Conservation (phyloP, 1,140 invertebrate genomes). For the Megalopta genalis region DNA sequence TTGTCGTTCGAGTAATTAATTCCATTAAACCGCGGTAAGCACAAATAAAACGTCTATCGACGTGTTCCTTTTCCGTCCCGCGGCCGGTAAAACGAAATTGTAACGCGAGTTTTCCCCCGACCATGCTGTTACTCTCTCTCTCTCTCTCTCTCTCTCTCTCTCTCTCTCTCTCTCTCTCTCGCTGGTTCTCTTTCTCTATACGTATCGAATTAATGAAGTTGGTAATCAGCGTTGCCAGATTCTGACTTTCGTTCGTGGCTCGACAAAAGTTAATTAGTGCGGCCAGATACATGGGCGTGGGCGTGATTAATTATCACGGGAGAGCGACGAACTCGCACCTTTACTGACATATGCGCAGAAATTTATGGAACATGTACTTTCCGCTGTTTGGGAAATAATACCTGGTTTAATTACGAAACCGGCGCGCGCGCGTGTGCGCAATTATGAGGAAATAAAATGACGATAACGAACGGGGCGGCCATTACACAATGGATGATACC, state of each 20-base stretch:
- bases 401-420: constrained; percentile 47
- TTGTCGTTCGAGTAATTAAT: constrained; percentile 47
- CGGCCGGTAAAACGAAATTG: not conserved
- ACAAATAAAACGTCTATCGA: constrained; percentile 41
- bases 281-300: constrained; percentile 48
- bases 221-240: constrained; percentile 50
- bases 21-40: constrained; percentile 43
- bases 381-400: constrained; percentile 46
- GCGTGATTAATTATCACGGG: constrained; percentile 49
- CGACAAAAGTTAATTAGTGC: constrained; percentile 55
- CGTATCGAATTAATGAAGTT: constrained; percentile 56
- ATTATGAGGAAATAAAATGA: constrained; percentile 47
- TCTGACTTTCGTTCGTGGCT: constrained; percentile 45
- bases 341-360: constrained; percentile 51
- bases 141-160: too few relatives aligned
- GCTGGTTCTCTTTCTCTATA: not conserved
- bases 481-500: constrained; percentile 5
- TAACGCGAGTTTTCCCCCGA: not conserved
- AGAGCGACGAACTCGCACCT: constrained; percentile 42
- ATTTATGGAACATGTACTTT: constrained; percentile 50
- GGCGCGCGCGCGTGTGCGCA: constrained; percentile 10
- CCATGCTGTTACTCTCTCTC: too few relatives aligned
- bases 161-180: too few relatives aligned
- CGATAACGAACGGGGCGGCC: constrained; percentile 30
- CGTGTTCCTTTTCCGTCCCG: not conserved